Percentiles rank a stretch among this genome's conserved stretches.
These are phyloP conservation scores for Falco concolor DNA, from an alignment of 2,797 vertebrate species.

Conservation along the genomic window DNA sequence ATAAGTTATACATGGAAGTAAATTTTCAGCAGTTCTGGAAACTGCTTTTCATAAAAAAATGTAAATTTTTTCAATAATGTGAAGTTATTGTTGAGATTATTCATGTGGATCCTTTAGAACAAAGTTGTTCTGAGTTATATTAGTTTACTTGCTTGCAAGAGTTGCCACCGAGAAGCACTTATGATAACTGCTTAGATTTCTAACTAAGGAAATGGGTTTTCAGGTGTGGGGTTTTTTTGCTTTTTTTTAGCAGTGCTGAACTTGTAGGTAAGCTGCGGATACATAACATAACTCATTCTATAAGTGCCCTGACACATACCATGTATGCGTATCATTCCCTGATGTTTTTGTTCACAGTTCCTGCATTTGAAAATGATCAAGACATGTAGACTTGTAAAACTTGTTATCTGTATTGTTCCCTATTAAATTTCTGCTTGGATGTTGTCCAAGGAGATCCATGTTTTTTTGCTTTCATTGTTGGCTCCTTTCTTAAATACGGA, in stretches of 20 bases:
- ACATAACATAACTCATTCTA: neutral
- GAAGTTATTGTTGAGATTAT: neutral
- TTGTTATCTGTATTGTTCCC: neutral
- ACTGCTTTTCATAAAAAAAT: neutral
- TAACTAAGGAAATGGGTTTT: neutral
- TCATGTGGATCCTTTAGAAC: neutral
- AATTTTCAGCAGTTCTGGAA: neutral
- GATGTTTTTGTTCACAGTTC: neutral
- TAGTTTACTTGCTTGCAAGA: neutral
- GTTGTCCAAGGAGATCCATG: neutral
- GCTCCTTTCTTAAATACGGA: neutral
- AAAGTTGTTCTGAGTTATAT: neutral
- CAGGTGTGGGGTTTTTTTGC: neutral
- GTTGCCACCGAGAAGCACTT: neutral
- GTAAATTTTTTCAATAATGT: neutral
- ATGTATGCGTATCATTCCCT: neutral
- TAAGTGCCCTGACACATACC: neutral
- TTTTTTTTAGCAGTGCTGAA: neutral
- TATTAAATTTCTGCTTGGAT: neutral
- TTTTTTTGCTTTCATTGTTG: neutral
- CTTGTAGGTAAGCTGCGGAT: neutral
- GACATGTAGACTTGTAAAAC: neutral
- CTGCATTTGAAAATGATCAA: neutral
- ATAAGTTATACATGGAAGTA: neutral
- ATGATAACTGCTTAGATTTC: neutral